Conservation (phyloP, 2,888 invertebrate genomes). For the Criorhina ranunculi region DNA sequence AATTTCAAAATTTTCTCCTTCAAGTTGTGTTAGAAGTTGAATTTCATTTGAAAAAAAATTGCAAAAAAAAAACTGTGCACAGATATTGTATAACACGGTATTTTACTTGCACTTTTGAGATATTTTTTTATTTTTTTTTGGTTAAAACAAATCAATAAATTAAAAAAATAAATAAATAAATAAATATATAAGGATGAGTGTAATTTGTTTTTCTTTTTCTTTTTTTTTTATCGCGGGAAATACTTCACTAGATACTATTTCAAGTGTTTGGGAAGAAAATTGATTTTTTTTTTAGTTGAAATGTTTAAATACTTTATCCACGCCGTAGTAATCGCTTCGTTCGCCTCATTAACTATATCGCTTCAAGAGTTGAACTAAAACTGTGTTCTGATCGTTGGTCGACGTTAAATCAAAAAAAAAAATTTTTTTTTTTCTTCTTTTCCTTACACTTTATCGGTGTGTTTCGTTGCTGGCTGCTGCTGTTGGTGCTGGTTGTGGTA, state of each 20-base stretch:
- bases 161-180: conserved; percentile 37
- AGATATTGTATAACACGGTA: conserved; percentile 62
- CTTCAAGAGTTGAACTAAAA: conserved; percentile 76
- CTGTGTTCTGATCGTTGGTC: conserved; percentile 67
- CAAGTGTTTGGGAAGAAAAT: not conserved
- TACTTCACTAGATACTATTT: not conserved
- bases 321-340: conserved; percentile 46
- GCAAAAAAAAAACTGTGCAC: no score
- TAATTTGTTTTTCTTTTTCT: not conserved
- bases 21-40: conserved; percentile 46
- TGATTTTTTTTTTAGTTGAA: not conserved
- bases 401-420: conserved; percentile 70
- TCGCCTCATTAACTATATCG: conserved; percentile 70
- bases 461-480: conserved; percentile 31
- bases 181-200: conserved; percentile 19
- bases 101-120: conserved; percentile 46
- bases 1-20: conserved; percentile 22
- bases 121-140: not conserved
- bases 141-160: conserved; percentile 36
- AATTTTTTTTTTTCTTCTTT: conserved; percentile 49
- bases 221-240: conserved; percentile 6
- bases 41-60: conserved; percentile 47
- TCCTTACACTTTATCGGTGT: conserved; percentile 52
- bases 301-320: conserved; percentile 23
- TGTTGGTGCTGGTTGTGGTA: no score